Conservation (phyloP, 2,113 vertebrate genomes). For the Indicator maculatus region DNA sequence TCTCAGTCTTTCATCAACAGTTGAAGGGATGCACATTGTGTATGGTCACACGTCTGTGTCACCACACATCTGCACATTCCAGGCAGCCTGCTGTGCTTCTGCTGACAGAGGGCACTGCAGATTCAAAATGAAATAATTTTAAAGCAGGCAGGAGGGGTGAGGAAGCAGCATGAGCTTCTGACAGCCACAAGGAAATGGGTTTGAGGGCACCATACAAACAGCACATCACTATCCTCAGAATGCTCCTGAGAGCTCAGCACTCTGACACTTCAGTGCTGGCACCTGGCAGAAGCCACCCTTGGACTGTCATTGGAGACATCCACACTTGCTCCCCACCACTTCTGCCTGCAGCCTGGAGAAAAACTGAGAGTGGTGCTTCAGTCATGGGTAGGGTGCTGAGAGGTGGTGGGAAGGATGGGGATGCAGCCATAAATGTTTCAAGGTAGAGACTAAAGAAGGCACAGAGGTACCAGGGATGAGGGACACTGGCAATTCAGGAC, state of each 20-base stretch:
- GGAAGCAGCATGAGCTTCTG: no score
- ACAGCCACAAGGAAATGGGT: no score
- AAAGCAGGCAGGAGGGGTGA: no score
- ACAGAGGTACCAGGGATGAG: neutral
- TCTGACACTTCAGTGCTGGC: neutral
- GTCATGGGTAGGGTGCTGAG: neutral
- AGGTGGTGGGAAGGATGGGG: neutral
- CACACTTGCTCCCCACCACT: neutral
- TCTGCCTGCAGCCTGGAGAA: neutral
- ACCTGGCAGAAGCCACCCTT: neutral
- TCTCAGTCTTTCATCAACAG: neutral
- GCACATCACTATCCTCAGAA: no score
- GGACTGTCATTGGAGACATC: neutral
- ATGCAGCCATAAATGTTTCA: neutral
- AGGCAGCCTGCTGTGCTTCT: no score
- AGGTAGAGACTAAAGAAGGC: neutral
- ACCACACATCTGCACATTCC: no score
- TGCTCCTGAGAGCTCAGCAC: neutral
- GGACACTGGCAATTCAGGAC: neutral
- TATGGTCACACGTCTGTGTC: no score
- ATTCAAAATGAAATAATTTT: no score
- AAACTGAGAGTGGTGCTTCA: neutral
- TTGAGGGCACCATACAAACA: no score
- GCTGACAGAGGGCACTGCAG: no score
- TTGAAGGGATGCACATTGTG: neutral